Conservation (phyloP, 2,113 vertebrate genomes). For the Mastomys coucha region DNA sequence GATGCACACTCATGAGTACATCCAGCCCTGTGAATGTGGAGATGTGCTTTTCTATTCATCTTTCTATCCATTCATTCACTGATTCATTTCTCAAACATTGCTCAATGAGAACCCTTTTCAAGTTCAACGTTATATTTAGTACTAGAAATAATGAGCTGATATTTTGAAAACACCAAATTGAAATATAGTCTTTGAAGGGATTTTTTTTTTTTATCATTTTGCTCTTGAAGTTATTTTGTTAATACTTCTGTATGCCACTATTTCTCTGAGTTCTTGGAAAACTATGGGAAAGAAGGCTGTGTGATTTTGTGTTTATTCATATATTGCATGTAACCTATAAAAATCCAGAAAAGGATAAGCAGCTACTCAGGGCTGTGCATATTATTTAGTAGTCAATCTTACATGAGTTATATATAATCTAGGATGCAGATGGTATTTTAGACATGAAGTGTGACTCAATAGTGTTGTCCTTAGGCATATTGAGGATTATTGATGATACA, state of each 20-base stretch:
- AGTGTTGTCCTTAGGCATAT: background rate
- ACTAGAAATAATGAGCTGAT: slow-evolving; percentile 11
- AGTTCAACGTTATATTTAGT: background rate
- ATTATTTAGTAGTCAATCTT: background rate
- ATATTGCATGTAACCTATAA: background rate
- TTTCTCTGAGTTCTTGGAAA: background rate
- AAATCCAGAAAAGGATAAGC: background rate
- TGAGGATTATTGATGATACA: background rate
- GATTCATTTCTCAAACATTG: slow-evolving; percentile 24
- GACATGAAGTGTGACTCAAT: background rate
- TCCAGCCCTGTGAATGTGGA: background rate
- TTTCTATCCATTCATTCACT: slow-evolving; percentile 54
- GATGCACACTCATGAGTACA: background rate
- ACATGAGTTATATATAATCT: background rate
- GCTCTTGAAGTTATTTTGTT: background rate
- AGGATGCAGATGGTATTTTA: background rate
- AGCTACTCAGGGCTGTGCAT: background rate
- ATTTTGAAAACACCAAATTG: background rate
- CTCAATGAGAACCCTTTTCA: background rate
- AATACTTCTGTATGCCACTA: background rate
- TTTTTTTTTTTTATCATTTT: background rate
- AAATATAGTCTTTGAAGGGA: background rate
- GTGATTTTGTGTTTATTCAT: background rate
- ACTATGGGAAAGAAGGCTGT: background rate
- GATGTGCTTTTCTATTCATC: slow-evolving; percentile 43